Evolutionary conservation across 2,797 vertebrate genomes (phyloP).

Genomic region (Chelon auratus): DNA sequence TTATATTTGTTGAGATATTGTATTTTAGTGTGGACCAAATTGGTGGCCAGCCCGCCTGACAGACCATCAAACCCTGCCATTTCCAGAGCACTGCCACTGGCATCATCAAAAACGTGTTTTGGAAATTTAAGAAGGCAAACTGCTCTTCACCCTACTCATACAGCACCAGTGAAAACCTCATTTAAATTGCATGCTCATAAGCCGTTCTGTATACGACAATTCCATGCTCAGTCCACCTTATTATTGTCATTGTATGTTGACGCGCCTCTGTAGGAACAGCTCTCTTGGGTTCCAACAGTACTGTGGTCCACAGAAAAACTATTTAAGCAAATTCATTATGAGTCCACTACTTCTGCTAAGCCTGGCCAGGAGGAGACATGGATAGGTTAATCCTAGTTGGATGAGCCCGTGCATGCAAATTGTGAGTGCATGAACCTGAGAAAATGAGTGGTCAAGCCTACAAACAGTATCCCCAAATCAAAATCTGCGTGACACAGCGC

Average conservation of each 20-base stretch:
- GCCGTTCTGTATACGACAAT: neutral
- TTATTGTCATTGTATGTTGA: neutral
- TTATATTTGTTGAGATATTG: too few species aligned
- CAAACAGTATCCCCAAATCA: slow-evolving; percentile 17
- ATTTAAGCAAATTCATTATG: neutral
- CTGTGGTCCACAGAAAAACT: slow-evolving; percentile 4
- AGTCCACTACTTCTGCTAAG: slow-evolving; percentile 3
- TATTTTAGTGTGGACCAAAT: too few species aligned
- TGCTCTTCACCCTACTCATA: too few species aligned
- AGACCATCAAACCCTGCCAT: too few species aligned
- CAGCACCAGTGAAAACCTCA: too few species aligned
- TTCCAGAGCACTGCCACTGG: too few species aligned
- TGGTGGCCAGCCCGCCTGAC: too few species aligned
- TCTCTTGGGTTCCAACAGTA: neutral
- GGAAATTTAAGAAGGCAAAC: too few species aligned
- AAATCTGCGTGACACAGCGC: slow-evolving; percentile 31
- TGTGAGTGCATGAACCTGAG: slow-evolving; percentile 53
- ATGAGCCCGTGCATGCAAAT: slow-evolving; percentile 64
- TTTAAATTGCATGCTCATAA: neutral
- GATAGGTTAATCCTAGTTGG: slow-evolving; percentile 30
- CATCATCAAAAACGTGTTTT: too few species aligned
- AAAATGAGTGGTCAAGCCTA: slow-evolving; percentile 47
- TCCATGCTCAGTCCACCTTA: neutral
- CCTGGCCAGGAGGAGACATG: slow-evolving; percentile 2
- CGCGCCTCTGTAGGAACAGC: neutral